phyloP scores from a whole-genome alignment of 2,113 vertebrate species.

The Xiphophorus couchianus region DNA sequence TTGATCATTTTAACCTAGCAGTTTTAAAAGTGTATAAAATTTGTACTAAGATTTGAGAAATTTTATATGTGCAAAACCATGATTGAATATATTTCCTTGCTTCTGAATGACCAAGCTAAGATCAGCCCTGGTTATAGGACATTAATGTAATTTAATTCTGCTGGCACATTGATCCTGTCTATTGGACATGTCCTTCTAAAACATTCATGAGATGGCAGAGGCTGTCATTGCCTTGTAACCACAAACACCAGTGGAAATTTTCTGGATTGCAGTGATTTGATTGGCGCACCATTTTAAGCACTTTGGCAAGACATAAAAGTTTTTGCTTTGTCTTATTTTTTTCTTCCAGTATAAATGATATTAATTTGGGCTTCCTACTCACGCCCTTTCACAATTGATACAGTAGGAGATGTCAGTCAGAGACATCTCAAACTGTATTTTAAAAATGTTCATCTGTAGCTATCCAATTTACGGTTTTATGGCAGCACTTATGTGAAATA shows the following conservation, averaged over 20 bases:
- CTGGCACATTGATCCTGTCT: constrained; percentile 50
- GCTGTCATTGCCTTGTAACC: constrained; percentile 31
- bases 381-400: background rate
- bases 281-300: constrained; percentile 16
- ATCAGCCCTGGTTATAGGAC: constrained; percentile 47
- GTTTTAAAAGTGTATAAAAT: background rate
- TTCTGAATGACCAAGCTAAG: constrained; percentile 18
- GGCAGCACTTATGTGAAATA: background rate
- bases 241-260: constrained; percentile 44
- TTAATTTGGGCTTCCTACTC: background rate
- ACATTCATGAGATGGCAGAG: constrained; percentile 60
- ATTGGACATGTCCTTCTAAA: constrained; percentile 56
- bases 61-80: constrained; percentile 5
- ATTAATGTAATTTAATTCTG: constrained; percentile 60
- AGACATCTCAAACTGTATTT: no score
- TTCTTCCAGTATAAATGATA: background rate
- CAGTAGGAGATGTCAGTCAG: constrained; percentile 1
- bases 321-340: background rate
- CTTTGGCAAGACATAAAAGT: background rate
- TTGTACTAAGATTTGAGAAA: background rate
- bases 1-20: background rate
- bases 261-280: constrained; percentile 22
- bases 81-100: constrained; percentile 18
- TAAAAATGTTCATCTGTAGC: constrained; percentile 3
- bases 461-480: background rate